Base-by-base conservation (phyloP, 2,888 invertebrate genomes). In the Drosophila vallismaia region DNA sequence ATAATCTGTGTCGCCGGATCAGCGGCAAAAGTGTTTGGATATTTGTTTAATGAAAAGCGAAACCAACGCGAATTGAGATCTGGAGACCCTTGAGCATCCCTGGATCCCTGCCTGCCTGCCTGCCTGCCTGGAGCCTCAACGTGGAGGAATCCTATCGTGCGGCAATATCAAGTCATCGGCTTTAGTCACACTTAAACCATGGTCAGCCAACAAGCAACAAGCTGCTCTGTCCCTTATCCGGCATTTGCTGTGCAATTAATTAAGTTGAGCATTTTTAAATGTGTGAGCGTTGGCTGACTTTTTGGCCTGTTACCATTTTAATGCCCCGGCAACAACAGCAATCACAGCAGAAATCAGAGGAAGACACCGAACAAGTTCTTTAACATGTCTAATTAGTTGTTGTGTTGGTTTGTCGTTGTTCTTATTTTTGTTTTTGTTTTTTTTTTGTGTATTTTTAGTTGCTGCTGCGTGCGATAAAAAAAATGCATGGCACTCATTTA, bases 381-480 rank as follows among this genome's bases (percentile, higher is more conserved):
- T 89, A 89, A 90, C 89, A 89, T 88, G 87, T 89, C 90, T 89
- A 89, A 89, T 89, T 89, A 89, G 89, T 90, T 89, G 90, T 89
- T 83, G 80, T 77, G 72, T 74, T 71, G 45, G 24, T 44, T 51
- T 33, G 46, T 54, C 62, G 53, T 49, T 44, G 55, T 55, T 52
- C 10, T 40, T 68, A 45, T 45, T 48, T 48, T 48, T 48, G 19
- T 29, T 29, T 60, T 28, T 50, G 54, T 14, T 62, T 52, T 12
- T 62, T 52, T 12, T 54, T 29, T 60, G 12, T 46, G 54, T 24
- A 58, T 52, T 12, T 19, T 19, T 19, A 51, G 51, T 42, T 58
- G 64, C 67, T 74, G 75, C 77, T 75, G 73, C 72, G 71, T 75
- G 75, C 74, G 84, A 84, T 81, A 79, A 86, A 84, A 78, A 83